Evolutionary conservation across 2,113 vertebrate species (phyloP), one percentile per base, ranked within the genome.

Genomic region (Amia ocellicauda): DNA sequence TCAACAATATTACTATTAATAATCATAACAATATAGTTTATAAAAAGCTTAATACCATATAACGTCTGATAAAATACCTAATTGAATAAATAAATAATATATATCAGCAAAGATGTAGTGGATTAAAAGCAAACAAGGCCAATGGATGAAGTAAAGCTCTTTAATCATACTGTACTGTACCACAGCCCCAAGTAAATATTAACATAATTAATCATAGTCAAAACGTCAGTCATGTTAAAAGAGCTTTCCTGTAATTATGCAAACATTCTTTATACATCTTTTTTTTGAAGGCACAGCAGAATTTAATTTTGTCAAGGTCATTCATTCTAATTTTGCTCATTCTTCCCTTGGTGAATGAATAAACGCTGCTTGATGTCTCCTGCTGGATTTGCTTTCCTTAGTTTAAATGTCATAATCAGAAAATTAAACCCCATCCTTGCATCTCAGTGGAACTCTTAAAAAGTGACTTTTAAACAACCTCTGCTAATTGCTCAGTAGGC

Each of bases 141-240:
- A 55, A 60, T 75, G 66, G 80, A 87, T 86, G 70, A 73, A 75
- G 71, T 69, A 72, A 69, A 72, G 68, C 73, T 69, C 59, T 76
- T 85, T 84, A 90, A 86, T 87, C 69, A 36, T 63, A 67, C 60
- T 26, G 2, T 55, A 62, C 47, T 70, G 52, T 62, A 63, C 71
- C 67, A 75, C 71, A 83, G 71, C 71, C 67, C 60, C 55, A 66
- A 84, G 76, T 77, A 90, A 91, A 91, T 77, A 88, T 83, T 84
- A 82, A 79, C 69, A 79, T 79, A 84, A 91, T 88, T 83, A 88
- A 88, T 87, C 36, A 61, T 60, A 74, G 78, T 80, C 85, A 76
- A 76, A 55, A 57, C 71, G 68, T 82, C 85, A 80, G 43, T 78
- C 66, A 70, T 55, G 77, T 75, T 72, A 75, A 83, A 78, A 78